These are phyloP conservation scores for Octopus sinensis DNA, from an alignment of 1,140 invertebrate species.

Conservation along the genomic window DNA sequence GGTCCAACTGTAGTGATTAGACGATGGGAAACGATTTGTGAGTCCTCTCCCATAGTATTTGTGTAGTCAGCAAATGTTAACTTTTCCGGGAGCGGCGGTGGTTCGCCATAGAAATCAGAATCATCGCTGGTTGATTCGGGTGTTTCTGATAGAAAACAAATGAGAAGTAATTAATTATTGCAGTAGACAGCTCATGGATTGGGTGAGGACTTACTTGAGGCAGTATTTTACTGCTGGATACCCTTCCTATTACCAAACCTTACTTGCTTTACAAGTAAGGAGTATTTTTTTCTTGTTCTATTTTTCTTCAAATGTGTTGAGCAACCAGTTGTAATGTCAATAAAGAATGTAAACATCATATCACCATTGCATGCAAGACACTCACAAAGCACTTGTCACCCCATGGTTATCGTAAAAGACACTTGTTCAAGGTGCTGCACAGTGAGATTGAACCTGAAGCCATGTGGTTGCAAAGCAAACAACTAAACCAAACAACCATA, in stretches of 20 bases:
- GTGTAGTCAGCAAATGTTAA: conserved; percentile 64
- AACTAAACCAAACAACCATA: too few species aligned
- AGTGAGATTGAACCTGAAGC: too few species aligned
- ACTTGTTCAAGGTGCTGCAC: too few species aligned
- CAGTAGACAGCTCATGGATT: neutral
- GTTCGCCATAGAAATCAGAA: conserved; percentile 58
- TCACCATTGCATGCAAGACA: too few species aligned
- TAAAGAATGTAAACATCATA: neutral
- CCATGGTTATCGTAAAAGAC: too few species aligned
- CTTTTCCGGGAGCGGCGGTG: conserved; percentile 71
- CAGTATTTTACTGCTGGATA: neutral
- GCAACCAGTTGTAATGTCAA: neutral
- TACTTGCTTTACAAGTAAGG: neutral
- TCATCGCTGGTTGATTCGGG: conserved; percentile 21
- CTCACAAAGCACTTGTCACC: too few species aligned
- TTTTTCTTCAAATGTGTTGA: neutral
- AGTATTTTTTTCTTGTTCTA: neutral
- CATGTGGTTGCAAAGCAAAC: too few species aligned
- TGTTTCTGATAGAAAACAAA: neutral
- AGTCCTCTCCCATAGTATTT: conserved; percentile 60
- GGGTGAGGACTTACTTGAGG: neutral
- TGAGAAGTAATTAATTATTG: neutral
- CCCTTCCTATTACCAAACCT: neutral
- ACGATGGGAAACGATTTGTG: conserved; percentile 26
- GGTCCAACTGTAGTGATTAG: conserved; percentile 20